Conservation (phyloP, 2,888 invertebrate species). For the Hirtodrosophila alboralis region DNA sequence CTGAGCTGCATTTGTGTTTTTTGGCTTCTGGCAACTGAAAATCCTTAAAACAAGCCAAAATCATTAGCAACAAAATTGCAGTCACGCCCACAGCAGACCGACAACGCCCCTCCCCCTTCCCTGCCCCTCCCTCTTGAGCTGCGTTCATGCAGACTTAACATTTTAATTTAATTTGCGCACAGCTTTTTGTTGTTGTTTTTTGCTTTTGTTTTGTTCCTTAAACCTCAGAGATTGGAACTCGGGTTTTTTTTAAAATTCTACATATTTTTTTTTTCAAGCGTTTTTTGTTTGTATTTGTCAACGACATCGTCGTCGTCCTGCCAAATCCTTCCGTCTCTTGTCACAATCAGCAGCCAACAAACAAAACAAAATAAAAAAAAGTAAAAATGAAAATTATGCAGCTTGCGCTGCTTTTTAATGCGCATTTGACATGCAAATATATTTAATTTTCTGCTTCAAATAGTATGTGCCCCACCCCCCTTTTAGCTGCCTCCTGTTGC, state of each 20-base stretch:
- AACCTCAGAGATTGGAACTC: constrained; percentile 46
- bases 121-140: constrained; percentile 8
- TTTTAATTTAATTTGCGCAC: constrained; percentile 70
- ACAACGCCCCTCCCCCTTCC: not conserved
- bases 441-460: constrained; percentile 76
- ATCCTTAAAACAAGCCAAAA: constrained; percentile 72
- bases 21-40: constrained; percentile 42
- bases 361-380: constrained; percentile 13
- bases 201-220: constrained; percentile 22
- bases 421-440: constrained; percentile 78
- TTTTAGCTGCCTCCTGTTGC: constrained; percentile 51
- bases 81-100: not conserved
- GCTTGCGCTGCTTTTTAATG: constrained; percentile 57
- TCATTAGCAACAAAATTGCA: constrained; percentile 74
- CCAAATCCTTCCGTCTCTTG: constrained; percentile 66
- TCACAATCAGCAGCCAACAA: constrained; percentile 53
- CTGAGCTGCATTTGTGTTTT: constrained; percentile 32
- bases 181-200: constrained; percentile 18
- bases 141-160: constrained; percentile 47
- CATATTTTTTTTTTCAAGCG: constrained; percentile 36
- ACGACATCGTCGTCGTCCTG: constrained; percentile 37
- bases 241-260: constrained; percentile 32
- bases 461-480: constrained; percentile 21
- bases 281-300: constrained; percentile 26
- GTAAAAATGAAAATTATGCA: constrained; percentile 23